Evolutionary conservation across 2,113 vertebrate species (phyloP).

Genomic region (Hiodon tergisus): DNA sequence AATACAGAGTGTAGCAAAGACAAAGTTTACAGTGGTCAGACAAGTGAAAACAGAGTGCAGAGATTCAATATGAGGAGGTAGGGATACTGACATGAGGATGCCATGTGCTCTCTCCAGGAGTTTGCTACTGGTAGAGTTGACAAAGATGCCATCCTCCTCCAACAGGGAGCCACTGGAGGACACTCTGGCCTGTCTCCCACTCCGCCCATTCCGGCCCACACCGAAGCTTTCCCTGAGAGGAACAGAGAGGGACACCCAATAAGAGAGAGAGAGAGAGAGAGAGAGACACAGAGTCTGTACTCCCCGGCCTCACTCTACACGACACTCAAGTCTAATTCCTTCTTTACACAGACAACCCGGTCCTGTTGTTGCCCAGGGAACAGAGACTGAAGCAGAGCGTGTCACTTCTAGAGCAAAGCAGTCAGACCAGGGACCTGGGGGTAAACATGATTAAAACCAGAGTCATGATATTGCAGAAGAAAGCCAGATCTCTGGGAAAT

Average conservation of each 20-base stretch:
- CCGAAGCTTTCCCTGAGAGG: constrained; percentile 63
- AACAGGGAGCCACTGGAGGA: constrained; percentile 57
- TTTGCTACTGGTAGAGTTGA: constrained; percentile 84
- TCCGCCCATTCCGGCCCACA: constrained; percentile 72
- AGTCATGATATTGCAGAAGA: too few species aligned
- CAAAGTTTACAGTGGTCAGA: too few species aligned
- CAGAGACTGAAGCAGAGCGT: too few species aligned
- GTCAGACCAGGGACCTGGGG: too few species aligned
- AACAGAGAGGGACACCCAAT: constrained; percentile 23
- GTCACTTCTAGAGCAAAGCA: too few species aligned
- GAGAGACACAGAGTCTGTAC: background rate
- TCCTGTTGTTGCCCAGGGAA: too few species aligned
- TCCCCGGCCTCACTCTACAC: too few species aligned
- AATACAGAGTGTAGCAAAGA: background rate
- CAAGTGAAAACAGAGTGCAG: background rate
- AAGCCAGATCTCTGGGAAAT: too few species aligned
- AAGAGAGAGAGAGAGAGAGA: too few species aligned
- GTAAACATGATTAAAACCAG: too few species aligned
- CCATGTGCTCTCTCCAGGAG: constrained; percentile 92
- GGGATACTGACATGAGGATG: constrained; percentile 87
- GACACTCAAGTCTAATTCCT: too few species aligned
- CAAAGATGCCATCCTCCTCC: constrained; percentile 87
- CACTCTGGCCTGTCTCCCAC: constrained; percentile 64
- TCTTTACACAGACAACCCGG: too few species aligned
- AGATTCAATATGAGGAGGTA: background rate